A percentile compares a stretch with the other conserved stretches of the same genome.
Evolutionary conservation across 2,888 invertebrate species (phyloP).

Genomic region (Anthoptus insignis): DNA sequence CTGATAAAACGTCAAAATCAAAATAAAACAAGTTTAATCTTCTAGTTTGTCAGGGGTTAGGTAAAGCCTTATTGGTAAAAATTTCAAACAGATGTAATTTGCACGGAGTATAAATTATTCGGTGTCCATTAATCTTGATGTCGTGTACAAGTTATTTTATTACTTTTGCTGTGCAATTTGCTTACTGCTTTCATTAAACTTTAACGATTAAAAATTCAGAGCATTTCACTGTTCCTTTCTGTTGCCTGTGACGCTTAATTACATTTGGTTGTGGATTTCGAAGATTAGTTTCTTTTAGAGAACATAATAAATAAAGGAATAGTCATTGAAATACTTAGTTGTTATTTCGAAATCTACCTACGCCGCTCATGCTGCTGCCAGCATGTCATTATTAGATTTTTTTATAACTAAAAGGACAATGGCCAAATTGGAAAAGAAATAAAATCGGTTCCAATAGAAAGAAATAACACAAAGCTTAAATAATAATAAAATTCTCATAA

Average conservation of each 20-base stretch:
- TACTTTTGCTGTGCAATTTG: conserved; percentile 6
- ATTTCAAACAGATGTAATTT: too few relatives aligned
- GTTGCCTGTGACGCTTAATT: conserved; percentile 9
- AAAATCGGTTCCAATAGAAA: not conserved
- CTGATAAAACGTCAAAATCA: too few relatives aligned
- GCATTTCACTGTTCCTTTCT: not conserved
- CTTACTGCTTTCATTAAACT: conserved; percentile 2
- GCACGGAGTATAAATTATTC: not conserved
- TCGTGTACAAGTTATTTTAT: not conserved
- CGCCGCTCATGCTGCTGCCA: not conserved
- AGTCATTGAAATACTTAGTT: not conserved
- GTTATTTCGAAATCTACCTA: conserved; percentile 18
- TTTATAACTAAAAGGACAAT: conserved; percentile 25
- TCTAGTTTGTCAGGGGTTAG: too few relatives aligned
- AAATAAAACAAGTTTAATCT: too few relatives aligned
- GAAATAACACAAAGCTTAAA: not conserved
- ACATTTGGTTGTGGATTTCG: conserved; percentile 12
- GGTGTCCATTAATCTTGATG: not conserved
- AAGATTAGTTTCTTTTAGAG: not conserved
- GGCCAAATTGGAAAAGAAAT: conserved; percentile 11
- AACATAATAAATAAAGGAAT: not conserved
- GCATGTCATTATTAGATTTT: conserved; percentile 21
- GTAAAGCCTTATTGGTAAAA: too few relatives aligned
- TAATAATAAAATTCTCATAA: too few relatives aligned
- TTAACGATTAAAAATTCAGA: not conserved